Conservation (phyloP, 2,113 vertebrate species). For the Passer montanus region DNA sequence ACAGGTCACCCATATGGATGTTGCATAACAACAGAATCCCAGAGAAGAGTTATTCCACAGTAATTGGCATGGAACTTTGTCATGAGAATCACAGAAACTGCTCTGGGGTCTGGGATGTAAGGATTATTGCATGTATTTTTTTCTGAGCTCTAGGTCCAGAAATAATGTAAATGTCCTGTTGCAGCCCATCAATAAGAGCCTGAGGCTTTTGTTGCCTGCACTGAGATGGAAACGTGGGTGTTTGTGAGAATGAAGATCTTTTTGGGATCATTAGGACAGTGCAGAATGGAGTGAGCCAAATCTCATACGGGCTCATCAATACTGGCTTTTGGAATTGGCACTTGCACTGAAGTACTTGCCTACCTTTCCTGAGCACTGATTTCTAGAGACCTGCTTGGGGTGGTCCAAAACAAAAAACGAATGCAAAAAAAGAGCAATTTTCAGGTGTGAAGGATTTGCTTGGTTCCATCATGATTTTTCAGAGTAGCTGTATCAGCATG, state of each 20-base stretch:
- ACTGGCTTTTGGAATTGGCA: background rate
- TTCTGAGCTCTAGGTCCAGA: background rate
- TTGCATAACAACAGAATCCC: background rate
- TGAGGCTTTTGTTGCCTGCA: background rate
- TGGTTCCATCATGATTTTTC: background rate
- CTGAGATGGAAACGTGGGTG: background rate
- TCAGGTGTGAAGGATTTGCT: background rate
- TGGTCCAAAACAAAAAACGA: accelerated
- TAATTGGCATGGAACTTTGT: background rate
- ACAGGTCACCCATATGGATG: accelerated
- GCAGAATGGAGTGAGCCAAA: background rate
- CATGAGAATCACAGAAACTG: background rate
- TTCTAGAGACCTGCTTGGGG: background rate
- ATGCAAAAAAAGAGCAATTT: background rate
- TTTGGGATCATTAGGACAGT: background rate
- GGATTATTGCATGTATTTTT: background rate
- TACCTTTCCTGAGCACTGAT: background rate
- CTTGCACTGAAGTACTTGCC: background rate
- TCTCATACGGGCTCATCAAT: accelerated
- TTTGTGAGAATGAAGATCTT: background rate
- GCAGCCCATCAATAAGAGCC: background rate
- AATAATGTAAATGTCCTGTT: background rate
- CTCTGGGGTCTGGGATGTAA: background rate
- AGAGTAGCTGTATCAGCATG: background rate
- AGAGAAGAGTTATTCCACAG: background rate